phyloP scores from a whole-genome alignment of 2,113 vertebrate genomes.

The Mellivora capensis region DNA sequence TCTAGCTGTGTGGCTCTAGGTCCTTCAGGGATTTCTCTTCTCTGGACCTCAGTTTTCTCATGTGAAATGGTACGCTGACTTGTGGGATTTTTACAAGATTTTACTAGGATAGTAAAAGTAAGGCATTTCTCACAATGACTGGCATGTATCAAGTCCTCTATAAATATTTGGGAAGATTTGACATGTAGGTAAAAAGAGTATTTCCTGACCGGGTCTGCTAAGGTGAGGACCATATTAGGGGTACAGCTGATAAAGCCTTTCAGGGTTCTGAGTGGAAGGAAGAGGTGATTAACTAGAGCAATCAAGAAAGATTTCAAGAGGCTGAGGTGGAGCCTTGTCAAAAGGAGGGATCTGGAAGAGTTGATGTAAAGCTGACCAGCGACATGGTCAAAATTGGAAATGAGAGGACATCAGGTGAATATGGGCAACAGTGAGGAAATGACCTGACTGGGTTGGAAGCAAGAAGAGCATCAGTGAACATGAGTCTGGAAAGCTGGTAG shows the following conservation, averaged over 20 bases:
- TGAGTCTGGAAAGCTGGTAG: background rate
- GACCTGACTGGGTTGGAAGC: background rate
- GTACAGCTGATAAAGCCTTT: background rate
- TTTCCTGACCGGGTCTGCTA: background rate
- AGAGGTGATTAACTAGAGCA: background rate
- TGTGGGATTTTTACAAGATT: background rate
- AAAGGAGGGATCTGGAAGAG: background rate
- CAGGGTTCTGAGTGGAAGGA: background rate
- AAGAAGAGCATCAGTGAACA: accelerated
- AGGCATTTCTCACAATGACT: background rate
- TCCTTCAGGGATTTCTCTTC: background rate
- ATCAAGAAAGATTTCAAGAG: background rate
- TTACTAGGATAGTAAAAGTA: background rate
- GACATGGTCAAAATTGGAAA: background rate
- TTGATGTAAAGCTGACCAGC: background rate
- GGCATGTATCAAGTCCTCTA: background rate
- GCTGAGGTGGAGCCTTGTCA: background rate
- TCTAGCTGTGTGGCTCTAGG: background rate
- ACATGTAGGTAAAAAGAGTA: background rate
- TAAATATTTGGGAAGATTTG: background rate
- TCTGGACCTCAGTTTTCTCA: background rate
- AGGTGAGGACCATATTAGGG: background rate
- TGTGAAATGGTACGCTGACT: background rate
- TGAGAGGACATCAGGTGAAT: background rate
- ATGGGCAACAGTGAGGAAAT: background rate